Conservation (phyloP, 2,888 invertebrate genomes). For the Drosophila stalkeri region DNA sequence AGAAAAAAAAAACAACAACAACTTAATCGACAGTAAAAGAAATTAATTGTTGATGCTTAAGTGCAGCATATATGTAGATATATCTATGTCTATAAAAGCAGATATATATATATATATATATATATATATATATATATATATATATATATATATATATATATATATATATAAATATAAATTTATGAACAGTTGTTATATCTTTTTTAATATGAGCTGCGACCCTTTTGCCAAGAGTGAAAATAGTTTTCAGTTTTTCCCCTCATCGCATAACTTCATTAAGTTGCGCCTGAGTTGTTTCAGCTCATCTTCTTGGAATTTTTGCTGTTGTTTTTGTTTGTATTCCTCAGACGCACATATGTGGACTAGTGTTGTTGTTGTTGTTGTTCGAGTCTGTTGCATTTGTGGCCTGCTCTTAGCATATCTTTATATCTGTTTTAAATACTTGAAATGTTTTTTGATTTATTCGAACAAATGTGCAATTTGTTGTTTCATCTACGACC, state of each 20-base stretch:
- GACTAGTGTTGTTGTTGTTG: constrained; percentile 20
- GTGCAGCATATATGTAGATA: constrained; percentile 42
- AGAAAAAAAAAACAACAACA: constrained; percentile 37
- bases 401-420: constrained; percentile 49
- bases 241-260: constrained; percentile 15
- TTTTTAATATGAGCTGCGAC: constrained; percentile 8
- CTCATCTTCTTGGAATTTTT: constrained; percentile 47
- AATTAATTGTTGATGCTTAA: constrained; percentile 72
- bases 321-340: constrained; percentile 33
- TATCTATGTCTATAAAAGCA: neutral
- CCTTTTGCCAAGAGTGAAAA: constrained; percentile 18
- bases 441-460: constrained; percentile 54
- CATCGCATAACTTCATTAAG: constrained; percentile 68
- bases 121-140: neutral
- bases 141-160: neutral
- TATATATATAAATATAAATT: neutral
- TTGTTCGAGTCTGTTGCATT: constrained; percentile 31
- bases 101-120: neutral
- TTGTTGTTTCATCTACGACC: constrained; percentile 50
- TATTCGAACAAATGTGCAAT: constrained; percentile 70
- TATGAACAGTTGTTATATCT: constrained; percentile 19
- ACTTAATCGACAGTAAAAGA: constrained; percentile 72
- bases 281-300: constrained; percentile 12
- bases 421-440: constrained; percentile 16
- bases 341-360: constrained; percentile 22